Evolutionary conservation across 2,113 vertebrate genomes (phyloP), one percentile per base, ranked within the genome.

Genomic region (Gopherus flavomarginatus): DNA sequence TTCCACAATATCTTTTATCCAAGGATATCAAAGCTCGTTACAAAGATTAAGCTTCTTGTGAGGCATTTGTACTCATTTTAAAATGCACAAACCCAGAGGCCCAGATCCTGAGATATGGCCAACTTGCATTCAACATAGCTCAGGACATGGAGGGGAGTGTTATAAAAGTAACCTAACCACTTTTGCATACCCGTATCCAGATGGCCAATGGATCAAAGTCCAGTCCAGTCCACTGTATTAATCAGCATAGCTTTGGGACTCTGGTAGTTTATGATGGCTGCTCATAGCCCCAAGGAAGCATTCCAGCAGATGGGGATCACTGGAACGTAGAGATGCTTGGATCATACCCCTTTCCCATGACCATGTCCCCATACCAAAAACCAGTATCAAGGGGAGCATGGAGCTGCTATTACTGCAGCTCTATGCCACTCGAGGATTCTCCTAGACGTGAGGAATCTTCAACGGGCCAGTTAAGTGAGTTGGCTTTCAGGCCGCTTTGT

Each of bases 21-120:
- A 54, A 54, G 44, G 91, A 85, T 35, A 56, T 85, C 29, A 31
- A 24, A 82, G 57, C 75, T 87, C 54, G 8, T 87, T 27, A 59
- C 53, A 22, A 38, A 49, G 90, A 95, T 95, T 89, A 94, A 91
- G 90, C 26, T 47, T 82, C 77, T 95, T 29, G 88, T 94, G 85
- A 83, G 95, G 96, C 96, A 87, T 83, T 16, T 81, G 85, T 81
- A 38, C 57, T 91, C 31, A 11, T 95, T 93, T 95, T 86, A 86
- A 94, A 96, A 86, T 59, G 91, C 85, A 80, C 42, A 50, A 27
- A 1, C 77, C 94, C 11, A 0, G 22, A 87, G 94, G 97, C 91
- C 85, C 84, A 0, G 54, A 95, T 93, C 57, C 31, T 6, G 29
- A 27, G 96, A 97, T 93, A 93, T 79, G 53, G 44, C 54, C 94